A percentile compares a stretch with the other conserved stretches of the same genome.
These are phyloP conservation scores for Onthophagus taurus DNA, from an alignment of 1,140 invertebrate genomes.

Conservation along the genomic window DNA sequence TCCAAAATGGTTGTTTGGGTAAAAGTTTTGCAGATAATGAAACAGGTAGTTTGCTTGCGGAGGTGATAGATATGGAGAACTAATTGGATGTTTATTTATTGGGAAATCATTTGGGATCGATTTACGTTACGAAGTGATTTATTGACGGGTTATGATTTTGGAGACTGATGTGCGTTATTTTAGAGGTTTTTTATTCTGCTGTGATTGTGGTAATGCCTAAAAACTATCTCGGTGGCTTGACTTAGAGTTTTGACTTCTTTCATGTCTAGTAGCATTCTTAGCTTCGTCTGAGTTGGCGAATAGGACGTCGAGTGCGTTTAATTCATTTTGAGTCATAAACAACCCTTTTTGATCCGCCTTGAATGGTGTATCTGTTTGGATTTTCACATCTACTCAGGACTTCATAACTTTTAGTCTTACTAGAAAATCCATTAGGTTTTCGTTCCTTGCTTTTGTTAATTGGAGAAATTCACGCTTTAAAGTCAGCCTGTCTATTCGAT, in stretches of 20 bases:
- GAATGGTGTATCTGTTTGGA: background rate
- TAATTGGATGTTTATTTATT: background rate
- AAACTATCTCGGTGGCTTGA: background rate
- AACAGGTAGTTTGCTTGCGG: background rate
- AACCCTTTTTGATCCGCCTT: background rate
- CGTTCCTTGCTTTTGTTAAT: background rate
- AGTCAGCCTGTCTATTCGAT: background rate
- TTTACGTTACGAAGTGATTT: background rate
- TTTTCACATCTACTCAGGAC: conserved; percentile 3
- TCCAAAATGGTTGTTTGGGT: background rate
- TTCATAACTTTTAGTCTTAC: conserved; percentile 2
- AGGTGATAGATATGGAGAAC: background rate
- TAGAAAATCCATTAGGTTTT: conserved; percentile 2
- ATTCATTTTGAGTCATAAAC: conserved; percentile 2
- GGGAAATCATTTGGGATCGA: background rate
- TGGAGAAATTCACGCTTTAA: background rate
- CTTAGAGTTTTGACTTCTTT: background rate
- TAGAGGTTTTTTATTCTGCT: background rate
- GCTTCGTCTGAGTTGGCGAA: background rate
- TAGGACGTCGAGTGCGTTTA: conserved; percentile 1
- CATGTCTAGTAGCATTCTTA: conserved; percentile 1
- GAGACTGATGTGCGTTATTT: background rate
- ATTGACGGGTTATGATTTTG: background rate
- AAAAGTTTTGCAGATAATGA: background rate
- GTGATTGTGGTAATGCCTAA: conserved; percentile 2